These are phyloP conservation scores for Notiomystis cincta DNA, from an alignment of 2,113 vertebrate species.

Conservation along the genomic window DNA sequence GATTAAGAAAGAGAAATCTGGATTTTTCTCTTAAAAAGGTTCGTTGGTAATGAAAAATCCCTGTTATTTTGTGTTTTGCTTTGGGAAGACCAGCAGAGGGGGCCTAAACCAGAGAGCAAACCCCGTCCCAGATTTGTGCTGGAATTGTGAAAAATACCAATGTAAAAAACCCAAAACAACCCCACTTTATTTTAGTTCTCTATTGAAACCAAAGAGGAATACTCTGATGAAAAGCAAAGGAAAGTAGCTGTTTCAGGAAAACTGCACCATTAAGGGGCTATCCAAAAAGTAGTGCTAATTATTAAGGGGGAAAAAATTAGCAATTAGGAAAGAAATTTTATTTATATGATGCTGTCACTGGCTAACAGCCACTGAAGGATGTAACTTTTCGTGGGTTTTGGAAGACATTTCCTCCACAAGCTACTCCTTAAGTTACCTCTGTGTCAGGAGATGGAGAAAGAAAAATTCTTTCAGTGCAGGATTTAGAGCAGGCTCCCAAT, in stretches of 20 bases:
- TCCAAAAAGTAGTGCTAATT: not conserved
- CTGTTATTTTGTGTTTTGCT: slow-evolving; percentile 7
- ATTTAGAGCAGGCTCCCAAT: not conserved
- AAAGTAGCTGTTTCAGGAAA: not conserved
- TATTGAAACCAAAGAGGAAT: not conserved
- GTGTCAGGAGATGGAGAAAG: not conserved
- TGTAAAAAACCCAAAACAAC: not conserved
- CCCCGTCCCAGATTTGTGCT: not conserved
- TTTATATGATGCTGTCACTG: not conserved
- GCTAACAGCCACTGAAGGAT: not conserved
- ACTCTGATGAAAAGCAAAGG: not conserved
- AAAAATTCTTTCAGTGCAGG: not conserved
- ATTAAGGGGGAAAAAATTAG: not conserved
- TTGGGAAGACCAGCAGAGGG: slow-evolving; percentile 60
- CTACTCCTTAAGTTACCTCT: not conserved
- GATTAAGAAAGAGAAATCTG: not conserved
- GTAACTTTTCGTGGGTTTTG: not conserved
- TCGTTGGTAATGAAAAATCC: not conserved
- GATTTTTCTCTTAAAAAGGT: not conserved
- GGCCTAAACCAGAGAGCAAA: not conserved
- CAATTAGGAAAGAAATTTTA: not conserved
- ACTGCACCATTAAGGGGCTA: not conserved
- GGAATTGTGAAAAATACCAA: not conserved
- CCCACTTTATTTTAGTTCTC: not conserved
- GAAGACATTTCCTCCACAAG: not conserved